A percentile compares a stretch with the other conserved stretches of the same genome.
Evolutionary conservation across 2,888 invertebrate genomes (phyloP).

Genomic region (Hesperia comma): DNA sequence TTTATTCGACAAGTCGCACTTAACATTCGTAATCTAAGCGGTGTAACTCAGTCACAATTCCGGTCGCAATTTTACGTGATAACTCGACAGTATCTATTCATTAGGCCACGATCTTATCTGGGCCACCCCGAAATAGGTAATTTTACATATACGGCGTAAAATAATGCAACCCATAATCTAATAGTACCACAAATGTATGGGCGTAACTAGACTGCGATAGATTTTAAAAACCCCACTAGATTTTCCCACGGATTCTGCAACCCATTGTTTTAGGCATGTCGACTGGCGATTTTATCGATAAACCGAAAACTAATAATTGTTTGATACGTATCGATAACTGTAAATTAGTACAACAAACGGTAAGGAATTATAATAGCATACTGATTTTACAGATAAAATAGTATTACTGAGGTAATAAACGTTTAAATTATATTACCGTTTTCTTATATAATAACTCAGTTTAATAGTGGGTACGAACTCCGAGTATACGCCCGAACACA

Average conservation of each 20-base stretch:
- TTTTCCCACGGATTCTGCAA: conserved; percentile 73
- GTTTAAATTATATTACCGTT: conserved; percentile 7
- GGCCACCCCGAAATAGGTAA: conserved; percentile 44
- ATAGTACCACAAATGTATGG: conserved; percentile 63
- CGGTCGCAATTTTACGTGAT: conserved; percentile 33
- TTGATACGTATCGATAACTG: conserved; percentile 31
- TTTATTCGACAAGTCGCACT: conserved; percentile 34
- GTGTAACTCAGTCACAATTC: conserved; percentile 34
- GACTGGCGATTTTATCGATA: conserved; percentile 58
- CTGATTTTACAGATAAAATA: conserved; percentile 15
- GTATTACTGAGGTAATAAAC: conserved; percentile 4
- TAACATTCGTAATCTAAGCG: conserved; percentile 29
- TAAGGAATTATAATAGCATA: conserved; percentile 18
- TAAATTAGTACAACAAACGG: conserved; percentile 25
- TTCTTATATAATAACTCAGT: not conserved
- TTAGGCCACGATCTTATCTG: conserved; percentile 36
- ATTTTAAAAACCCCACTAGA: conserved; percentile 70
- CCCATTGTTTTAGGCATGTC: conserved; percentile 63
- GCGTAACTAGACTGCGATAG: conserved; percentile 52
- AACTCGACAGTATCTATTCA: conserved; percentile 34
- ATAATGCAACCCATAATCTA: conserved; percentile 59
- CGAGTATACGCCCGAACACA: no score
- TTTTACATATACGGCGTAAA: conserved; percentile 49
- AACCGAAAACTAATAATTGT: conserved; percentile 32
- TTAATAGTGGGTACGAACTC: not conserved